Percentiles rank a stretch among this genome's conserved stretches.
phyloP scores from a whole-genome alignment of 2,888 invertebrate genomes.

The Conomelus anceps region DNA sequence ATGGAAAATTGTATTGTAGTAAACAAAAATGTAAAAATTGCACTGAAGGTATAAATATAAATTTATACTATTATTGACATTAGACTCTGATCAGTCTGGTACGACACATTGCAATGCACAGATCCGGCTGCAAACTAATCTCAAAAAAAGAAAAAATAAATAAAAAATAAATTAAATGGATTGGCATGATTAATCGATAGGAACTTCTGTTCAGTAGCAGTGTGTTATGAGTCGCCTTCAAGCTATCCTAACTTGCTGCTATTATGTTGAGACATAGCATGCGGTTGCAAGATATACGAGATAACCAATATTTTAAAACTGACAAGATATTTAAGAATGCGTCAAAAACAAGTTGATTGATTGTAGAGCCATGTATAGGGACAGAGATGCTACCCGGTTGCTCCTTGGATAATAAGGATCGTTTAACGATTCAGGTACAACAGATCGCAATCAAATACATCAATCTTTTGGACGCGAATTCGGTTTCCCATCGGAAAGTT shows the following conservation, averaged over 20 bases:
- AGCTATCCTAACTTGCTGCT: not conserved
- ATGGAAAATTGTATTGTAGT: too few species aligned
- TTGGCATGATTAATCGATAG: not conserved
- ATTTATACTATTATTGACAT: too few species aligned
- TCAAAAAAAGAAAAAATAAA: not conserved
- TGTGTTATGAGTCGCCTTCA: not conserved
- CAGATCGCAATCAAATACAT: not conserved
- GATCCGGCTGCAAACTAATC: not conserved
- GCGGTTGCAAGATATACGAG: not conserved
- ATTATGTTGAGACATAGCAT: too few species aligned
- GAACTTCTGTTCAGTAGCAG: not conserved
- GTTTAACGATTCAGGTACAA: not conserved
- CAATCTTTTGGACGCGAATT: not conserved
- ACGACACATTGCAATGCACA: not conserved
- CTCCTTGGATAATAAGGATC: not conserved
- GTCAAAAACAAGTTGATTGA: not conserved
- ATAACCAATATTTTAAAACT: not conserved
- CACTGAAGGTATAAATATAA: too few species aligned
- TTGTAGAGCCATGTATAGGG: not conserved
- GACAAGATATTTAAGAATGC: not conserved
- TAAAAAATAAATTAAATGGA: not conserved
- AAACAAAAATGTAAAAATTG: too few species aligned
- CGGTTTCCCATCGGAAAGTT: not conserved
- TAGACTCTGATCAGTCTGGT: not conserved
- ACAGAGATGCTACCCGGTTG: not conserved